Percentiles rank a stretch among this genome's conserved stretches.
Evolutionary conservation across 2,113 vertebrate genomes (phyloP).

Genomic region (Chloropsis hardwickii): DNA sequence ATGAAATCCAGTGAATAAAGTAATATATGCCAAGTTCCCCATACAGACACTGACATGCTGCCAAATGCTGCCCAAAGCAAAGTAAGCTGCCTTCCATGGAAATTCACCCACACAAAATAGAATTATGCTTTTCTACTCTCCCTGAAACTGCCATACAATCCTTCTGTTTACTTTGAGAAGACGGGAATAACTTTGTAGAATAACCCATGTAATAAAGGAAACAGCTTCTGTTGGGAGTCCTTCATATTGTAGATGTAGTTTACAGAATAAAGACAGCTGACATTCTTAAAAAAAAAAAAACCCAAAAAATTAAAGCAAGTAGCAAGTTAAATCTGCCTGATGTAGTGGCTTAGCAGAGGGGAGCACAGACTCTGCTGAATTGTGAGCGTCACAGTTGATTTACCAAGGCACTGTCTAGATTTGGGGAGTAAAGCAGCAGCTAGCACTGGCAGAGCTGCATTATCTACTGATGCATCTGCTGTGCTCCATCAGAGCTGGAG

Average conservation of each 20-base stretch:
- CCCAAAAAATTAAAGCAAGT: neutral
- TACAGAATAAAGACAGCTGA: neutral
- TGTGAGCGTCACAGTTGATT: neutral
- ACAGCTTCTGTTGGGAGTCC: neutral
- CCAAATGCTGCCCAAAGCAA: neutral
- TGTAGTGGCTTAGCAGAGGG: neutral
- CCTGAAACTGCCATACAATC: neutral
- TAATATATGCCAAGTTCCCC: neutral
- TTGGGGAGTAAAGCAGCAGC: neutral
- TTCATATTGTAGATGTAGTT: neutral
- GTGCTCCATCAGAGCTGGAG: neutral
- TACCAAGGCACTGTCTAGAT: neutral
- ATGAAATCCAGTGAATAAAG: neutral
- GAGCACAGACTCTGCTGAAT: neutral
- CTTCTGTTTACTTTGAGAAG: slow-evolving; percentile 31
- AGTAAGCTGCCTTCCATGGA: neutral
- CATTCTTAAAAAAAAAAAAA: neutral
- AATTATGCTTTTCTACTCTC: slow-evolving; percentile 13
- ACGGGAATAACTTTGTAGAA: neutral
- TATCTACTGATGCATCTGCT: neutral
- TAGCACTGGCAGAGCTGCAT: neutral
- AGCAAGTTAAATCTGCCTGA: neutral
- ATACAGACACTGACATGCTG: neutral
- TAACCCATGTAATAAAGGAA: neutral
- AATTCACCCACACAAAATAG: slow-evolving; percentile 21